Percentiles rank a stretch among this genome's conserved stretches.
Evolutionary conservation across 2,797 vertebrate species (phyloP).

Genomic region (Centropyge bicolor): DNA sequence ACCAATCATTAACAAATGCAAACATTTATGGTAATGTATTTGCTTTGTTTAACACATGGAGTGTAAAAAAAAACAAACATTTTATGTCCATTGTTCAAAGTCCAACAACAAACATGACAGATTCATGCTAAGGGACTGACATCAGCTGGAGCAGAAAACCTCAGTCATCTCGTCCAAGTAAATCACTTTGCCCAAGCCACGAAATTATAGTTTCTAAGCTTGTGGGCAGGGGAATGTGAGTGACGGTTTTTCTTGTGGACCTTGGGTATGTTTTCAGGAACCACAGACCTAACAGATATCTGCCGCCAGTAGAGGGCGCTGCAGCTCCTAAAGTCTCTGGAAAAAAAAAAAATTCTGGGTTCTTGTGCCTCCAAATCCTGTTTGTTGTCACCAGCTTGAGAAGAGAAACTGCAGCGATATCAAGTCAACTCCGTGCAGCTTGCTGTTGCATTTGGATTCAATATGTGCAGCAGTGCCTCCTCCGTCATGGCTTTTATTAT

Average conservation of each 20-base stretch:
- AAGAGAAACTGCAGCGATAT: conserved; percentile 30
- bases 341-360: neutral
- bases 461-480: conserved; percentile 12
- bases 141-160: conserved; percentile 73
- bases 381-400: conserved; percentile 27
- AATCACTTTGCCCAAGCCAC: conserved; percentile 78
- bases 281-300: conserved; percentile 67
- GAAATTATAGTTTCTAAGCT: conserved; percentile 85
- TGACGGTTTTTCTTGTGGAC: conserved; percentile 84
- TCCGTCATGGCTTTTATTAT: conserved; percentile 32
- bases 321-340: conserved; percentile 53
- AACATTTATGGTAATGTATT: neutral
- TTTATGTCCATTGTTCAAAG: conserved; percentile 46
- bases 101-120: conserved; percentile 53
- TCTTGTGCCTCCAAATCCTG: conserved; percentile 2
- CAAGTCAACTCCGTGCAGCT: conserved; percentile 15
- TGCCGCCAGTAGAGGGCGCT: conserved; percentile 79
- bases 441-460: conserved; percentile 29
- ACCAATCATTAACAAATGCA: neutral
- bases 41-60: conserved; percentile 36
- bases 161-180: conserved; percentile 67
- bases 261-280: conserved; percentile 76
- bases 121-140: conserved; percentile 58
- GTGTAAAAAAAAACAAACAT: conserved; percentile 4
- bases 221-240: conserved; percentile 82